Percentiles rank a stretch among this genome's conserved stretches.
Conservation (phyloP, 2,888 invertebrate species). For the Lepidochrysops patricia region DNA sequence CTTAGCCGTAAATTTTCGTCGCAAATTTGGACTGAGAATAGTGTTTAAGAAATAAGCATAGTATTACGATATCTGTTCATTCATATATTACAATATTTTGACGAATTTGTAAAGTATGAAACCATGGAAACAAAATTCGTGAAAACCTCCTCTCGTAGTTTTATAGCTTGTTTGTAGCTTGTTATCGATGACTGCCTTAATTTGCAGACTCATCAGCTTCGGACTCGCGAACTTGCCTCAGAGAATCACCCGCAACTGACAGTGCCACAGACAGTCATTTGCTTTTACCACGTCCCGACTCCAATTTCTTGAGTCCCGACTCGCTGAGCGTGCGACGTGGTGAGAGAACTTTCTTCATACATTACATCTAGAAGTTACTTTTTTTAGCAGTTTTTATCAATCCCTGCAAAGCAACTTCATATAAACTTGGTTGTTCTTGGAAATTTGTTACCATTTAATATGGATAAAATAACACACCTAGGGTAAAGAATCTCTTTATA, state of each 20-base stretch:
- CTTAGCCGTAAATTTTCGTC: neutral
- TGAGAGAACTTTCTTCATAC: slow-evolving; percentile 25
- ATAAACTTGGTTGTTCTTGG: neutral
- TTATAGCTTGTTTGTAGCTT: slow-evolving; percentile 7
- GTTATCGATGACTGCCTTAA: slow-evolving; percentile 54
- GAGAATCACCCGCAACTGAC: slow-evolving; percentile 77
- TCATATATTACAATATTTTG: too few relatives aligned
- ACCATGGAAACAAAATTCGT: neutral
- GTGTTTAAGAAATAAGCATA: neutral
- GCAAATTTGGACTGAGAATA: neutral
- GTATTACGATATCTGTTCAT: neutral
- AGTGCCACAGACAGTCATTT: slow-evolving; percentile 85
- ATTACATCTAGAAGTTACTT: neutral
- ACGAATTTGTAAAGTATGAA: neutral
- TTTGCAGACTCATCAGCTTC: slow-evolving; percentile 55
- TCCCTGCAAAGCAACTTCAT: neutral
- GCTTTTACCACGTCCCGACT: slow-evolving; percentile 83
- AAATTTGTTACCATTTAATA: too few relatives aligned
- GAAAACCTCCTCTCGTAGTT: neutral
- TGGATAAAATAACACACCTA: too few relatives aligned
- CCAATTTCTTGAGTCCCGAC: slow-evolving; percentile 90
- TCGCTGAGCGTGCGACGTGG: slow-evolving; percentile 59
- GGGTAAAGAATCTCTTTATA: too few relatives aligned
- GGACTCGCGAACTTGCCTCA: slow-evolving; percentile 78
- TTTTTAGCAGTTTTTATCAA: neutral